These are phyloP conservation scores for Eulithis testata DNA, from an alignment of 2,888 invertebrate genomes.

Conservation along the genomic window DNA sequence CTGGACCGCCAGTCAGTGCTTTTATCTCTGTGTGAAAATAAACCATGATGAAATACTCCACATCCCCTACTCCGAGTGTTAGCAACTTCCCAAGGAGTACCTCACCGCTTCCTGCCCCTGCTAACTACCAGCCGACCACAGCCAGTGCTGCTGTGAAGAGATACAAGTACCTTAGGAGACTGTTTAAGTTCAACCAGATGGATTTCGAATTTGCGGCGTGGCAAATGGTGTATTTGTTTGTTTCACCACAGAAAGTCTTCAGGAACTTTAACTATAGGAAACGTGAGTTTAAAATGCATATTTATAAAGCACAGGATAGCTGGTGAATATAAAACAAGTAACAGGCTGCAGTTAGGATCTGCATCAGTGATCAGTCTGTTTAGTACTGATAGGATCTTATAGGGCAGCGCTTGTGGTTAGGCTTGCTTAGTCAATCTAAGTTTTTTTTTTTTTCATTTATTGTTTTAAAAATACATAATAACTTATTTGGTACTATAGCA, in stretches of 20 bases:
- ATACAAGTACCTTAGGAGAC: slow-evolving; percentile 92
- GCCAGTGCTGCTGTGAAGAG: slow-evolving; percentile 93
- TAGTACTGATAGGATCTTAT: no score
- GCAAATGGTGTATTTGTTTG: slow-evolving; percentile 98
- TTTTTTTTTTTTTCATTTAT: no score
- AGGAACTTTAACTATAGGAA: slow-evolving; percentile 99
- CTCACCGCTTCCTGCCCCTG: slow-evolving; percentile 88
- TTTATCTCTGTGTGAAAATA: slow-evolving; percentile 1
- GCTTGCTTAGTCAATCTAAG: no score
- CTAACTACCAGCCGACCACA: slow-evolving; percentile 87
- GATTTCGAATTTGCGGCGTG: slow-evolving; percentile 99
- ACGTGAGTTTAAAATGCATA: slow-evolving; percentile 86
- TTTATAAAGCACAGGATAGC: no score
- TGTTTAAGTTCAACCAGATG: slow-evolving; percentile 98
- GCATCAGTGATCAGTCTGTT: no score
- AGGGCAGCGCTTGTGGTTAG: no score
- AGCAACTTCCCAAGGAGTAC: slow-evolving; percentile 82
- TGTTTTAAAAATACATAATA: no score
- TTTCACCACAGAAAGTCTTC: slow-evolving; percentile 98
- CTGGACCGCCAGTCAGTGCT: not conserved
- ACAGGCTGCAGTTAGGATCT: no score
- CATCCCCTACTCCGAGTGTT: slow-evolving; percentile 82
- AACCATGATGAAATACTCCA: slow-evolving; percentile 84
- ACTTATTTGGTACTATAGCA: no score
- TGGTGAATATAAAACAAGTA: no score